Evolutionary conservation across 2,797 vertebrate species (phyloP).

Genomic region (Falco columbarius): DNA sequence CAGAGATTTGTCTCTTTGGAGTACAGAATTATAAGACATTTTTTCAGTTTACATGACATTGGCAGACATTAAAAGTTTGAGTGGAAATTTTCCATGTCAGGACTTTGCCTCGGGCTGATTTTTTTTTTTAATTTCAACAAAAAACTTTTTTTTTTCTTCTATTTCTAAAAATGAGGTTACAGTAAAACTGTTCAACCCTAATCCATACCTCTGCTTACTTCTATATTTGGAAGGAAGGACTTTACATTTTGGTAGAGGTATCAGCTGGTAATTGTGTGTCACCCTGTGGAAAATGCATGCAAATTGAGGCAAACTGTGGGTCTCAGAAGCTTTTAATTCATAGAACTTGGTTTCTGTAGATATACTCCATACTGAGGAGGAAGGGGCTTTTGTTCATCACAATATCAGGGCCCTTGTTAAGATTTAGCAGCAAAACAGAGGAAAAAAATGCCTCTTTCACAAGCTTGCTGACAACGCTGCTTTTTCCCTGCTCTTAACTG

Average conservation of each 20-base stretch:
- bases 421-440: background rate
- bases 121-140: background rate
- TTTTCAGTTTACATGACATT: background rate
- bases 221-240: background rate
- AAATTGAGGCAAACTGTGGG: background rate
- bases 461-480: background rate
- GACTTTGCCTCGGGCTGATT: background rate
- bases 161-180: background rate
- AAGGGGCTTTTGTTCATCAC: background rate
- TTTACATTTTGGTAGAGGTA: background rate
- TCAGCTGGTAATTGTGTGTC: background rate
- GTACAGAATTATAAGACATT: background rate
- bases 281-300: background rate
- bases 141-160: background rate
- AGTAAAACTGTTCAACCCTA: background rate
- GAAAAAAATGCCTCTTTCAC: background rate
- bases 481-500: background rate
- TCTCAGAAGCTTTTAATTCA: background rate
- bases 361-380: background rate
- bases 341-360: background rate
- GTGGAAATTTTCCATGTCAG: slow-evolving; percentile 35
- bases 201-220: background rate
- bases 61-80: background rate
- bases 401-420: background rate
- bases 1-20: too few species aligned